These are phyloP conservation scores for Phataginus tricuspis DNA, from an alignment of 2,797 vertebrate genomes.

Conservation along the genomic window DNA sequence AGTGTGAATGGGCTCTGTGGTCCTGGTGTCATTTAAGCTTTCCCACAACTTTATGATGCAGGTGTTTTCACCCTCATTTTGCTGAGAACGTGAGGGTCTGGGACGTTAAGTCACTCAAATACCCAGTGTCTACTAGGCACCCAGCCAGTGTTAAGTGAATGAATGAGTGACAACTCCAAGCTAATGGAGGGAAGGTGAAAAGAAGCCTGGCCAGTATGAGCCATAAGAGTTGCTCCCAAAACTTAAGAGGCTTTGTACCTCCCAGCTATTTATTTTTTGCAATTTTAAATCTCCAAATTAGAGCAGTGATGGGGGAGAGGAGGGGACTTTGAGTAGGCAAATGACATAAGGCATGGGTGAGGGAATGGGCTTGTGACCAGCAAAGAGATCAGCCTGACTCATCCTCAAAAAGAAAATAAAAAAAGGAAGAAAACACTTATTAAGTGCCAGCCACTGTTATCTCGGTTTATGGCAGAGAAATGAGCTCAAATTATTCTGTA, in stretches of 20 bases:
- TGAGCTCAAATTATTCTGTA: not conserved
- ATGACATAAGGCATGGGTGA: not conserved
- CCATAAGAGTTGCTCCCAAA: not conserved
- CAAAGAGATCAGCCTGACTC: not conserved
- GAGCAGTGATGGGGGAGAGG: not conserved
- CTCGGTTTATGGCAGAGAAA: not conserved
- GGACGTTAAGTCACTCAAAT: not conserved
- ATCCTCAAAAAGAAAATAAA: not conserved
- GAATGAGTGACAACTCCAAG: not conserved
- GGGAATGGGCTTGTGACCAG: not conserved
- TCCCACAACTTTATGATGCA: not conserved
- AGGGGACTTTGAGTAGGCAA: not conserved
- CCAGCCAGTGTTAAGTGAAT: too few species aligned
- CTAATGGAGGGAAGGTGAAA: not conserved
- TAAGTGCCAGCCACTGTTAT: not conserved
- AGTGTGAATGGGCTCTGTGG: not conserved
- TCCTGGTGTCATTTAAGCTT: not conserved
- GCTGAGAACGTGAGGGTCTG: not conserved
- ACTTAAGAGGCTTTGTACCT: not conserved
- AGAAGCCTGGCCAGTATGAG: not conserved
- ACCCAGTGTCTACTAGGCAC: not conserved
- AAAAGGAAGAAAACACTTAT: not conserved
- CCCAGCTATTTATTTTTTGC: not conserved
- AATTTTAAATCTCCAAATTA: not conserved
- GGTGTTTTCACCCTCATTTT: not conserved